Conservation (phyloP, 2,797 vertebrate species). For the Garrulus glandarius region DNA sequence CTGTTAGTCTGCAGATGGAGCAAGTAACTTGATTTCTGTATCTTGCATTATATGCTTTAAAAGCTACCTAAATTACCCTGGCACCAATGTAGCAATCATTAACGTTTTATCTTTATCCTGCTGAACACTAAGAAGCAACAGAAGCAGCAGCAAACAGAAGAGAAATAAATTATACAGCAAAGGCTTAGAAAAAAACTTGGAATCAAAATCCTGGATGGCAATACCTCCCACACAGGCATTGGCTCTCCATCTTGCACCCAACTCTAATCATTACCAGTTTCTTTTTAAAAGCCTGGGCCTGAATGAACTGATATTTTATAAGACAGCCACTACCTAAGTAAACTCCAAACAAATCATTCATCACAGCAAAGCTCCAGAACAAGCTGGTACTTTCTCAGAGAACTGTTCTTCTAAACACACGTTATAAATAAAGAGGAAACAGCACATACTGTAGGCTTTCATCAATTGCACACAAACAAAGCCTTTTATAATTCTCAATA, state of each 20-base stretch:
- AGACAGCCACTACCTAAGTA: conserved; percentile 4
- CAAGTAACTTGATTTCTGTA: not conserved
- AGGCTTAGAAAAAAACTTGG: not conserved
- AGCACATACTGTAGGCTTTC: conserved; percentile 31
- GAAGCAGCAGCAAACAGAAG: not conserved
- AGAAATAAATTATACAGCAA: not conserved
- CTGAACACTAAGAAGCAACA: not conserved
- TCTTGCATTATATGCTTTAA: not conserved
- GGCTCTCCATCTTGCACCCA: not conserved
- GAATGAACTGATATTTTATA: conserved; percentile 19
- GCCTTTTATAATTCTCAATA: conserved; percentile 27
- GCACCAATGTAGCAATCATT: not conserved
- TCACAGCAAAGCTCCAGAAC: not conserved
- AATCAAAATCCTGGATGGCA: not conserved
- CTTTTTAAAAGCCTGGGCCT: not conserved
- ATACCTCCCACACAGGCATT: not conserved
- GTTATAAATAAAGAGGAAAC: not conserved
- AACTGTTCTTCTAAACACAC: conserved; percentile 25
- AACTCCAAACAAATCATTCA: conserved; percentile 53
- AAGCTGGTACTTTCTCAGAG: not conserved
- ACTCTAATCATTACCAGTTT: not conserved
- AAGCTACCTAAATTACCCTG: not conserved
- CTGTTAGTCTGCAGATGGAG: not conserved
- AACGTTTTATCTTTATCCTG: not conserved
- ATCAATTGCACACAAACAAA: conserved; percentile 48